Evolutionary conservation across 2,888 invertebrate genomes (phyloP).

Genomic region (Heliconius sara): DNA sequence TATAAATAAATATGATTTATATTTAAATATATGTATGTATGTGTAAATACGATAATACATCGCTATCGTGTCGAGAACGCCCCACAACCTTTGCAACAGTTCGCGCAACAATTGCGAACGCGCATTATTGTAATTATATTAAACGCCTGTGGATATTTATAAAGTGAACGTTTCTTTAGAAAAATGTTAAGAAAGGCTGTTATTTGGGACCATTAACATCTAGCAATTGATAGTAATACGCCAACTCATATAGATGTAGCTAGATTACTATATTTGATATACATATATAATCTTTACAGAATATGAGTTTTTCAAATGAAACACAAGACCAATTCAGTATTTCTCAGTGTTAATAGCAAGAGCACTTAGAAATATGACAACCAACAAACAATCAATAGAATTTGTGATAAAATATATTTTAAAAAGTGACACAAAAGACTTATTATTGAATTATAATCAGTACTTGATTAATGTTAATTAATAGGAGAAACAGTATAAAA

Average conservation of each 20-base stretch:
- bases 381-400: too few relatives aligned
- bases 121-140: conserved; percentile 44
- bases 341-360: too few relatives aligned
- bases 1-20: neutral
- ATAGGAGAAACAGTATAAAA: too few relatives aligned
- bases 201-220: conserved; percentile 7
- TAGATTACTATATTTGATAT: neutral
- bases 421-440: too few relatives aligned
- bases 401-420: too few relatives aligned
- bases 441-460: too few relatives aligned
- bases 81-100: conserved; percentile 38
- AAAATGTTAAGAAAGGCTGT: conserved; percentile 30
- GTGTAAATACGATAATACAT: conserved; percentile 24
- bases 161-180: conserved; percentile 29
- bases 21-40: conserved; percentile 14
- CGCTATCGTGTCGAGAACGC: conserved; percentile 37
- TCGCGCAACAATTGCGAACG: conserved; percentile 43
- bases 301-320: too few relatives aligned
- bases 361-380: too few relatives aligned
- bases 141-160: conserved; percentile 34
- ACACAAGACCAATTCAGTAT: too few relatives aligned
- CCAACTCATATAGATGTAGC: neutral
- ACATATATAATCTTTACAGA: too few relatives aligned
- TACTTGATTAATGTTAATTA: too few relatives aligned
- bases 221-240: neutral